Evolutionary conservation across 2,888 invertebrate genomes (phyloP).

Genomic region (Plagiodera versicolora): DNA sequence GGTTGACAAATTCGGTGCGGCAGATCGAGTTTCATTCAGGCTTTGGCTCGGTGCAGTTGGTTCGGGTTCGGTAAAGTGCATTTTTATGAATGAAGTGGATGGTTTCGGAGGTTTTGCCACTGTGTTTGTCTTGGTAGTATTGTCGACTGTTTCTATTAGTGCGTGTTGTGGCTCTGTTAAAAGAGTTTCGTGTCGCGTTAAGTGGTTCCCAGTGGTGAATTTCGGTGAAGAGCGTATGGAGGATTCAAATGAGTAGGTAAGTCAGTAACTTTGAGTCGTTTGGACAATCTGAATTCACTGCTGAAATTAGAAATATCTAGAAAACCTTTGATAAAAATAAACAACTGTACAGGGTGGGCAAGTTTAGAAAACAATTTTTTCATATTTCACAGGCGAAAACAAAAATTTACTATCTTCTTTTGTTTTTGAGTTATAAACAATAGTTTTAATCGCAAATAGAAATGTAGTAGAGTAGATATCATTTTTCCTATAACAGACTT

Average conservation of each 20-base stretch:
- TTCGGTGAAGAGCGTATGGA: neutral
- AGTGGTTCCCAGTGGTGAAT: neutral
- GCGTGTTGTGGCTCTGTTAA: too few relatives aligned
- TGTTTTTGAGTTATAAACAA: too few relatives aligned
- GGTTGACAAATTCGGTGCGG: conserved; percentile 20
- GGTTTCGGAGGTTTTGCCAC: neutral
- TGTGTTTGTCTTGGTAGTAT: conserved; percentile 5
- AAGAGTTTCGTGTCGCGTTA: neutral
- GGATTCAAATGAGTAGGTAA: neutral
- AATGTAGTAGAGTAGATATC: too few relatives aligned
- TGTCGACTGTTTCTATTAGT: neutral
- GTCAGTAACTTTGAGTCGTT: neutral
- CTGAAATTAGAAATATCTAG: too few relatives aligned
- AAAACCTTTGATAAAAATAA: too few relatives aligned
- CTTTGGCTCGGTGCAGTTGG: conserved; percentile 1
- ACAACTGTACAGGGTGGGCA: too few relatives aligned
- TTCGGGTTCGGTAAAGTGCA: neutral
- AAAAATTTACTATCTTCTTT: too few relatives aligned
- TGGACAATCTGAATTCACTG: neutral
- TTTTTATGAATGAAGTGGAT: conserved; percentile 8
- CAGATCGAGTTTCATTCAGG: conserved; percentile 3
- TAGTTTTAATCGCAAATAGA: too few relatives aligned
- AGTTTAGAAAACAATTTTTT: too few relatives aligned
- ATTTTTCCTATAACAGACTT: too few relatives aligned
- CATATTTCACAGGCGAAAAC: too few relatives aligned